Percentiles rank a stretch among this genome's conserved stretches.
Conservation (phyloP, 2,888 invertebrate genomes). For the Matsumyia berberina region DNA sequence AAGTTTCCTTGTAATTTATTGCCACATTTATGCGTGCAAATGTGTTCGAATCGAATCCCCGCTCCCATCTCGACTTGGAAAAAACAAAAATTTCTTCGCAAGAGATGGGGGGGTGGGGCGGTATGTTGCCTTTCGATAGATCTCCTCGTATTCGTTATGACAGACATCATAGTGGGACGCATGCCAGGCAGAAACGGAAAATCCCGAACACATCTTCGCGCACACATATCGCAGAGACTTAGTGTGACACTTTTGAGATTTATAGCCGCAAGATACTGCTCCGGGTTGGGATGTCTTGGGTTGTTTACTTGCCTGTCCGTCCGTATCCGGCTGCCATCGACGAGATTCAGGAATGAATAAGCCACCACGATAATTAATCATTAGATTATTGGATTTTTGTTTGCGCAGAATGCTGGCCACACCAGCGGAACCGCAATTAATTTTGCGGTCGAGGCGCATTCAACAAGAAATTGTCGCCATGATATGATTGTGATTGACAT, state of each 20-base stretch:
- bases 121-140: constrained; percentile 77
- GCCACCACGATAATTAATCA: constrained; percentile 70
- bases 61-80: constrained; percentile 56
- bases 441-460: constrained; percentile 47
- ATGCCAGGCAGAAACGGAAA: constrained; percentile 67
- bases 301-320: constrained; percentile 54
- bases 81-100: constrained; percentile 40
- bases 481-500: constrained; percentile 41
- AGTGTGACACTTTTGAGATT: constrained; percentile 74
- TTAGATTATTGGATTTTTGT: constrained; percentile 74
- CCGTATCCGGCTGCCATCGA: constrained; percentile 49
- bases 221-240: constrained; percentile 50
- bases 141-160: constrained; percentile 80
- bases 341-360: constrained; percentile 67
- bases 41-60: constrained; percentile 71
- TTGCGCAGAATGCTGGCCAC: constrained; percentile 45
- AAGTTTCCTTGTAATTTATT: constrained; percentile 75
- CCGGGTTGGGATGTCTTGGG: constrained; percentile 25
- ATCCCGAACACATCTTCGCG: constrained; percentile 15
- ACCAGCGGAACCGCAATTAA: constrained; percentile 44
- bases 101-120: constrained; percentile 31
- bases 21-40: constrained; percentile 76
- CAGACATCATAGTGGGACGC: constrained; percentile 81
- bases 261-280: constrained; percentile 60
- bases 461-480: constrained; percentile 41